Evolutionary conservation across 2,888 invertebrate genomes (phyloP).

Genomic region (Dolichopus griseipennis): DNA sequence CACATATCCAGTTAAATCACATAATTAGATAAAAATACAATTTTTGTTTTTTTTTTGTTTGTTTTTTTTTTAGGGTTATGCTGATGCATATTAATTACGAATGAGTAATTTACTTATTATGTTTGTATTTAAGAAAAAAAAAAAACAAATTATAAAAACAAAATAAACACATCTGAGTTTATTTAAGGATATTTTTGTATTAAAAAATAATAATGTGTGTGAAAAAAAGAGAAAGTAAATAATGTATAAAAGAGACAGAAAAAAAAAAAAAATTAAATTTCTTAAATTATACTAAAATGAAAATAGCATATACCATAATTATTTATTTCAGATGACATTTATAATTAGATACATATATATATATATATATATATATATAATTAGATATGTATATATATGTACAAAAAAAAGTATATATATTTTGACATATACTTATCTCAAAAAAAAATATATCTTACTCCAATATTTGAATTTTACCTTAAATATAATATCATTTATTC

Average conservation of each 20-base stretch:
- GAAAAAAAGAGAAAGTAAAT: too few relatives aligned
- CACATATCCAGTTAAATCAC: neutral
- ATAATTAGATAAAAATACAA: neutral
- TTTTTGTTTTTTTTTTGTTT: too few relatives aligned
- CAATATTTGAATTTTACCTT: neutral
- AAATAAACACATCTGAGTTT: too few relatives aligned
- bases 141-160: too few relatives aligned
- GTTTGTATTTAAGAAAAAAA: too few relatives aligned
- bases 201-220: too few relatives aligned
- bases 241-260: too few relatives aligned
- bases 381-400: neutral
- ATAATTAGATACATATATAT: neutral
- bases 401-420: neutral
- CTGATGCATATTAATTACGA: constrained; percentile 3
- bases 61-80: neutral
- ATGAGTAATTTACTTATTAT: neutral
- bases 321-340: neutral
- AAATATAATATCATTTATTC: neutral
- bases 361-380: neutral
- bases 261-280: too few relatives aligned
- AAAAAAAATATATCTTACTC: too few relatives aligned
- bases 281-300: neutral
- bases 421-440: too few relatives aligned
- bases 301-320: neutral
- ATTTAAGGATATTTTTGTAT: too few relatives aligned